These are phyloP conservation scores for Zele albiditarsus DNA, from an alignment of 2,888 invertebrate species.

Conservation along the genomic window DNA sequence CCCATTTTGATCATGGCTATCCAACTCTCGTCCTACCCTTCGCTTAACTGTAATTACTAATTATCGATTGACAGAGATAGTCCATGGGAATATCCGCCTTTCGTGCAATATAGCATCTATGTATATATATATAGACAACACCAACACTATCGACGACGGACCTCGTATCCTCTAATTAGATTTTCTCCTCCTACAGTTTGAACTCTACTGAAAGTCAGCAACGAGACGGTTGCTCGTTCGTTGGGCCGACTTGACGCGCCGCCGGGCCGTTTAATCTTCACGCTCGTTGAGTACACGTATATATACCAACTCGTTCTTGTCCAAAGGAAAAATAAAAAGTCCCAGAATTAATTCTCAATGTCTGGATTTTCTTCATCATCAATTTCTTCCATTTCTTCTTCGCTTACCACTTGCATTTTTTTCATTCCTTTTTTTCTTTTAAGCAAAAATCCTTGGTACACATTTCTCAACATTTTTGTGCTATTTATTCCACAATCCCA, in stretches of 20 bases:
- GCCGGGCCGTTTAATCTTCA: constrained; percentile 40
- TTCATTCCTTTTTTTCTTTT: background rate
- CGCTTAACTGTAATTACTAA: constrained; percentile 39
- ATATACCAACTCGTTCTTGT: background rate
- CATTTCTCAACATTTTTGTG: background rate
- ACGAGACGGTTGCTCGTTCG: constrained; percentile 23
- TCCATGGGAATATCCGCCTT: constrained; percentile 26
- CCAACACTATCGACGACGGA: constrained; percentile 25
- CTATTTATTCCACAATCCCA: background rate
- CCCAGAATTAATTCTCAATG: constrained; percentile 26
- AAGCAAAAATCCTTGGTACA: background rate
- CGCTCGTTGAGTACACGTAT: constrained; percentile 34
- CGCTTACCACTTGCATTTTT: background rate
- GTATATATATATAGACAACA: constrained; percentile 17
- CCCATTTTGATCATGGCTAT: constrained; percentile 17
- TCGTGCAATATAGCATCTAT: background rate
- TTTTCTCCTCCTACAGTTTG: constrained; percentile 39
- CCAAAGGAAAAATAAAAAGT: constrained; percentile 17
- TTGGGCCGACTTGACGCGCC: constrained; percentile 39
- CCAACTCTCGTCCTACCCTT: constrained; percentile 9
- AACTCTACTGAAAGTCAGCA: constrained; percentile 43
- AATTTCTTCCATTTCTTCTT: constrained; percentile 14
- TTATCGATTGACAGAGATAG: constrained; percentile 45
- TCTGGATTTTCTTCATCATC: constrained; percentile 9
- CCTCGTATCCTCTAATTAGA: constrained; percentile 45